Base-by-base conservation (phyloP, 2,797 vertebrate species). In the Coregonus sp. region DNA sequence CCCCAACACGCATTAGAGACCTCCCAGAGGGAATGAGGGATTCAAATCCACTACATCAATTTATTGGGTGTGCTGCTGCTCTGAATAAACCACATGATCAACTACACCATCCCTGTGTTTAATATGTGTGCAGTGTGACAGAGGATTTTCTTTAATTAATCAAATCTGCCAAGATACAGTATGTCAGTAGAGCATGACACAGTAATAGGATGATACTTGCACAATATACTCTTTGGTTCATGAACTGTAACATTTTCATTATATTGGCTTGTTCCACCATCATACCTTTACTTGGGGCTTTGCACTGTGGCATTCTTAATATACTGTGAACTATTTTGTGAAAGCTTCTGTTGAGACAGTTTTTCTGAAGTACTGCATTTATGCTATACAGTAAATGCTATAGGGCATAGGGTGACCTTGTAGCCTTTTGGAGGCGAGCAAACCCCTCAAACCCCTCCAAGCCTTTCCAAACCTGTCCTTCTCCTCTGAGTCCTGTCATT, bases 401-500 rank as follows among this genome's bases (percentile, higher is more conserved):
- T 35, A 67, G 31, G 15, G 65, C 29, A 33, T 33, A 66, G 65
- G 65, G 65, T 67, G 12, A 67, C 65, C 29, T 67, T 9, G 14
- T 31, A 67, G 12, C 65, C 5, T 25, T 29, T 29, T 63, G 61
- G n/a, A 63, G 7, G 61, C 65, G 29, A 31, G 31, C 65, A 67
- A 67, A 67, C 78, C 82, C 78, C 84, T 80, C 86, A 89, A 88
- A 91, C 90, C 80, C 82, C 76, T 67, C 80, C 79, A 79, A 59
- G 85, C 84, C 80, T 84, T 84, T 84, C 85, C 90, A 89, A 91
- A 90, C 47, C 90, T 90, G 86, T 70, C 85, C 73, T 78, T 81
- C 84, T 92, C 89, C 91, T 90, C 83, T 81, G 85, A 90, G 91
- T 89, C 88, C 90, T 91, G 84, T 91, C 89, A 92, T 92, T 92